Evolutionary conservation across 2,797 vertebrate genomes (phyloP).

Genomic region (Tenualosa ilisha): DNA sequence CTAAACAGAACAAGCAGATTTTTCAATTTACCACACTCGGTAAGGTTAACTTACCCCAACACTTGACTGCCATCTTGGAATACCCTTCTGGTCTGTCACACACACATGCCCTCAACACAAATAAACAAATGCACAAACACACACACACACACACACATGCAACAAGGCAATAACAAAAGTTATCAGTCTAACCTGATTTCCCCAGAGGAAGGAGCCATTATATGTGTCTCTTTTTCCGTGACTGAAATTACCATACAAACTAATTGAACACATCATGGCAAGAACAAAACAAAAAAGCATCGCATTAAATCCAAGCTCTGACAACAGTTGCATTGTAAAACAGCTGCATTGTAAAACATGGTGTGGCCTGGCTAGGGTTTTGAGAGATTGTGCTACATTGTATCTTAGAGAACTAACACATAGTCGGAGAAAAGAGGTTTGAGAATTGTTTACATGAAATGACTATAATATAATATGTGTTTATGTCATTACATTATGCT

Average conservation of each 20-base stretch:
- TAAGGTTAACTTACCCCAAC: too few species aligned
- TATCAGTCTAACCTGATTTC: conserved; percentile 63
- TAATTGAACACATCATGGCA: neutral
- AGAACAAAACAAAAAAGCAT: neutral
- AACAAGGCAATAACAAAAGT: conserved; percentile 32
- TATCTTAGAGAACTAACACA: neutral
- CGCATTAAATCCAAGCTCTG: neutral
- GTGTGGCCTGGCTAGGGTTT: neutral
- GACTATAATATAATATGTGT: too few species aligned
- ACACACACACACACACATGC: conserved; percentile 30
- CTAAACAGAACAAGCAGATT: too few species aligned
- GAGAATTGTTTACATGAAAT: neutral
- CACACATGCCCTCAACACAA: neutral
- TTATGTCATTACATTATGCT: too few species aligned
- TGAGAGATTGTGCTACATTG: neutral
- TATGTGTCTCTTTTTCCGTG: neutral
- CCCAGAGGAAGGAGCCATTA: conserved; percentile 66
- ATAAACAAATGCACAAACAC: neutral
- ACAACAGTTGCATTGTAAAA: neutral
- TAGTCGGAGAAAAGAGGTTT: neutral
- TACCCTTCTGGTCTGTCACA: too few species aligned
- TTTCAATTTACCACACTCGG: too few species aligned
- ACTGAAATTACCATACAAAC: conserved; percentile 16
- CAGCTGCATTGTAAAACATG: neutral
- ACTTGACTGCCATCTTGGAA: too few species aligned